Conservation (phyloP, 2,113 vertebrate genomes). For the Noctilio leporinus region DNA sequence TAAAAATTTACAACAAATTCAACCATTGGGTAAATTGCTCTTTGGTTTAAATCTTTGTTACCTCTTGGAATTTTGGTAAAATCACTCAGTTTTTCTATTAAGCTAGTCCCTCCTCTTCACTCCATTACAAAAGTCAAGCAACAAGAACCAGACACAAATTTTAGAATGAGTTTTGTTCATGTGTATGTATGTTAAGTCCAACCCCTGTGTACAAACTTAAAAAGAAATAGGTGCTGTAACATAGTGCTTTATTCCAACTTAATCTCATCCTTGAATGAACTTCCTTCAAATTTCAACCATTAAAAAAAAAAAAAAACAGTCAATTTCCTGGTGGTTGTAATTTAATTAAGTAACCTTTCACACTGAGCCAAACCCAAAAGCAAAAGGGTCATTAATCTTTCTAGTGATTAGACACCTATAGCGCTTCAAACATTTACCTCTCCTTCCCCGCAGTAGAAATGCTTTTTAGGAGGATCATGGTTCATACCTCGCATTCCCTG, state of each 20-base stretch:
- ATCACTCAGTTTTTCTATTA: conserved; percentile 53
- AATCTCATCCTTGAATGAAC: conserved; percentile 69
- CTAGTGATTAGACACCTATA: conserved; percentile 79
- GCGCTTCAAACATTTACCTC: conserved; percentile 92
- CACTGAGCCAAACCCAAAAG: conserved; percentile 73
- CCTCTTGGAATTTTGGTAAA: conserved; percentile 62
- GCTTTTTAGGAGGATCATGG: conserved; percentile 94
- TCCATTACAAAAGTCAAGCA: conserved; percentile 46
- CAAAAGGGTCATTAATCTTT: conserved; percentile 75
- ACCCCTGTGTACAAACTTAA: conserved; percentile 60
- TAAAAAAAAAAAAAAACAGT: conserved; percentile 56
- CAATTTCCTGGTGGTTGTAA: conserved; percentile 67
- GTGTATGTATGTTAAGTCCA: conserved; percentile 40
- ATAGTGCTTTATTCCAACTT: conserved; percentile 73
- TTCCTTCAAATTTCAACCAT: conserved; percentile 73
- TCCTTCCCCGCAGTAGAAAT: conserved; percentile 94
- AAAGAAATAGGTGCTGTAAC: conserved; percentile 63
- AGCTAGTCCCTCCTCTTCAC: conserved; percentile 24
- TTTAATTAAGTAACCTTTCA: conserved; percentile 74
- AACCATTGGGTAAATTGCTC: conserved; percentile 67
- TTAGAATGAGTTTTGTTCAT: conserved; percentile 48
- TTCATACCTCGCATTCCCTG: conserved; percentile 99
- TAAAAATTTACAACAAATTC: conserved; percentile 62
- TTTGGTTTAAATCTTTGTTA: conserved; percentile 71
- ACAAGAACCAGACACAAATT: conserved; percentile 55